A percentile compares a stretch with the other conserved stretches of the same genome.
Conservation (phyloP, 2,113 vertebrate genomes). For the Microcebus ravelobensis region DNA sequence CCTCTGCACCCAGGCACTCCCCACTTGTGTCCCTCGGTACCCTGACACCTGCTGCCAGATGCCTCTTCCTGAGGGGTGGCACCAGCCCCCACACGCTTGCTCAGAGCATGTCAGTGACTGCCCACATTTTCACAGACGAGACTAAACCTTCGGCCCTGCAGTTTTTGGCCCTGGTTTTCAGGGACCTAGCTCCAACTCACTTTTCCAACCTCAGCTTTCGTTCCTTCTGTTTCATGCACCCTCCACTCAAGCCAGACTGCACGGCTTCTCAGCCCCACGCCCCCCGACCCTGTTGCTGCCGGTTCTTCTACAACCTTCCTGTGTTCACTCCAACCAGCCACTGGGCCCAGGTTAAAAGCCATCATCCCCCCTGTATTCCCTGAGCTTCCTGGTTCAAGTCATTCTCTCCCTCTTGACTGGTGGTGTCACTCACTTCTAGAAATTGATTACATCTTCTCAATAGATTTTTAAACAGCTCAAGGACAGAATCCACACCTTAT, state of each 20-base stretch:
- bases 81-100: not conserved
- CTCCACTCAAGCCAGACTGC: not conserved
- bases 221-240: not conserved
- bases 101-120: no score
- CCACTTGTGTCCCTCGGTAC: rapidly evolving
- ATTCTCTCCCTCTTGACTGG: not conserved
- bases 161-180: rapidly evolving
- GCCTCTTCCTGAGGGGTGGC: not conserved
- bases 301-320: not conserved
- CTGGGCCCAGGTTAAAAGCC: not conserved
- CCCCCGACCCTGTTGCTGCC: not conserved
- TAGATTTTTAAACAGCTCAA: rapidly evolving
- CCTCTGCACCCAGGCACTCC: not conserved
- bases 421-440: not conserved
- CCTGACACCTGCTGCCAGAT: not conserved
- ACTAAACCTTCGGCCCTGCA: not conserved
- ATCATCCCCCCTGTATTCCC: not conserved
- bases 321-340: no score
- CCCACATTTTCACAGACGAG: not conserved
- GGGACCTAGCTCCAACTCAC: not conserved
- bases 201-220: not conserved
- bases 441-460: rapidly evolving
- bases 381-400: not conserved
- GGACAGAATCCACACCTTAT: not conserved
- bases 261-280: not conserved